Conservation (phyloP, 2,888 invertebrate species). For the Tenthredo notha region DNA sequence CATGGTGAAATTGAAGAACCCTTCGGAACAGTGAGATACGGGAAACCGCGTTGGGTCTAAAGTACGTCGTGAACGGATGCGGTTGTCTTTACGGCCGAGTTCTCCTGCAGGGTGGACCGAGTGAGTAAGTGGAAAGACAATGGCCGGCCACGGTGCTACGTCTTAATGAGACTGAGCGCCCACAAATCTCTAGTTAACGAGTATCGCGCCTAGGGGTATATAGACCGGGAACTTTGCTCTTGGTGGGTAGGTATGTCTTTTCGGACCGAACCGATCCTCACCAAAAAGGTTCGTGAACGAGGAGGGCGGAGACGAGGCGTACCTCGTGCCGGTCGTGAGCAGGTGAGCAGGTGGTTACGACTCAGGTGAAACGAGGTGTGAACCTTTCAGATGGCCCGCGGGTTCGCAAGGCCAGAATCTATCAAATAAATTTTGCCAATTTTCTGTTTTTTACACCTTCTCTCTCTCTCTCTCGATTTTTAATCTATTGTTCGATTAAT, state of each 20-base stretch:
- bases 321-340: slow-evolving; percentile 43
- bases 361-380: slow-evolving; percentile 49
- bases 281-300: slow-evolving; percentile 35
- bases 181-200: slow-evolving; percentile 69
- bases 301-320: slow-evolving; percentile 45
- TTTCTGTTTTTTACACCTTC: neutral
- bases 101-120: slow-evolving; percentile 1
- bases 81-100: slow-evolving; percentile 39
- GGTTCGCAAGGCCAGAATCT: neutral
- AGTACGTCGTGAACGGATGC: slow-evolving; percentile 22
- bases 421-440: neutral
- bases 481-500: neutral
- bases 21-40: slow-evolving; percentile 17
- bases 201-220: slow-evolving; percentile 53
- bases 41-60: slow-evolving; percentile 1
- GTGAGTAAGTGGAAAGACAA: slow-evolving; percentile 45
- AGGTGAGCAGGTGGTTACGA: slow-evolving; percentile 49
- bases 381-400: slow-evolving; percentile 37
- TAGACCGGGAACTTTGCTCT: slow-evolving; percentile 4
- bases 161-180: slow-evolving; percentile 55
- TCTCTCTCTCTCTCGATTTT: neutral
- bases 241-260: slow-evolving; percentile 5
- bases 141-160: slow-evolving; percentile 49
- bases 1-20: slow-evolving; percentile 24
- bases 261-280: slow-evolving; percentile 21